Conservation (phyloP, 2,888 invertebrate genomes). For the Platycheirus albimanus region DNA sequence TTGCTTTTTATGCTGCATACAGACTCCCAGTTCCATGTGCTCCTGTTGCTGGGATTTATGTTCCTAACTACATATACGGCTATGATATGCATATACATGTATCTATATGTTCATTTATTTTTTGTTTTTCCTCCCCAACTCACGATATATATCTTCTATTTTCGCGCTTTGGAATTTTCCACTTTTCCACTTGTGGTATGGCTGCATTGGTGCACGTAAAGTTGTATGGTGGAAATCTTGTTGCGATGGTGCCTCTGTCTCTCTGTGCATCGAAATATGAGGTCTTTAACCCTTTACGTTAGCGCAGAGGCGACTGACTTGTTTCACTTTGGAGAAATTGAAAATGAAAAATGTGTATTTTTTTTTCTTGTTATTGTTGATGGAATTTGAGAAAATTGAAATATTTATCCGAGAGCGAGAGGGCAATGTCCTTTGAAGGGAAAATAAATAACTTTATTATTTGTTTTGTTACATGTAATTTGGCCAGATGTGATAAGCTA, state of each 20-base stretch:
- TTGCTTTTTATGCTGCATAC: constrained; percentile 22
- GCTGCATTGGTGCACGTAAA: constrained; percentile 58
- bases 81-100: too few species aligned
- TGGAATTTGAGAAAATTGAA: constrained; percentile 32
- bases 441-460: neutral
- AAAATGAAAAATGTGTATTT: constrained; percentile 52
- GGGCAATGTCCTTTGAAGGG: constrained; percentile 37
- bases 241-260: constrained; percentile 19
- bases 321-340: constrained; percentile 45
- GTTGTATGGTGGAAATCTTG: constrained; percentile 47
- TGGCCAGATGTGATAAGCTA: too few species aligned
- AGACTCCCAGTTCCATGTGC: constrained; percentile 43
- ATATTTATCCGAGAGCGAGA: constrained; percentile 10
- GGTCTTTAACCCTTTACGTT: constrained; percentile 72
- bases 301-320: constrained; percentile 49
- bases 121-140: neutral
- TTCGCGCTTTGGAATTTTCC: constrained; percentile 69
- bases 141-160: constrained; percentile 50
- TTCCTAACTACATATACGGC: neutral
- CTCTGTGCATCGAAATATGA: constrained; percentile 60
- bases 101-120: neutral
- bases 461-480: too few species aligned
- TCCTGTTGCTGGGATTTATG: constrained; percentile 37
- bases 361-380: constrained; percentile 8
- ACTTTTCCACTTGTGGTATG: constrained; percentile 57